phyloP scores from a whole-genome alignment of 2,113 vertebrate genomes.

The Alectura lathami region DNA sequence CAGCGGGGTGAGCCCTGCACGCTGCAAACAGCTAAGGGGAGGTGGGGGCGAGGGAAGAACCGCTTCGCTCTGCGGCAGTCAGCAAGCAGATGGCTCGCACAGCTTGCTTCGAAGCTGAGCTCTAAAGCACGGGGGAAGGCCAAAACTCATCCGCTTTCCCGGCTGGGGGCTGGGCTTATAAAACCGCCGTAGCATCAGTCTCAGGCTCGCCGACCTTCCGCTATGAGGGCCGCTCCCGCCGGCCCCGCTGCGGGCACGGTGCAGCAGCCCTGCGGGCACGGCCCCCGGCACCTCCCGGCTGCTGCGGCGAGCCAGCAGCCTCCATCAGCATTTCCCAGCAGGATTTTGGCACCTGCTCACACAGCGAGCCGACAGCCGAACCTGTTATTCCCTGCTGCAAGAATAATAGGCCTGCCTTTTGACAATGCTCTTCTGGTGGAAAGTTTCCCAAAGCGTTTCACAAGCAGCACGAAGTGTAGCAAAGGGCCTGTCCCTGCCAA shows the following conservation, averaged over 20 bases:
- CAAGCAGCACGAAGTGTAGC: slow-evolving; percentile 30
- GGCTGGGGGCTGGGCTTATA: neutral
- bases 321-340: slow-evolving; percentile 48
- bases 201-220: neutral
- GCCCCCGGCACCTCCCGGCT: slow-evolving; percentile 16
- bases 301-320: slow-evolving; percentile 55
- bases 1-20: neutral
- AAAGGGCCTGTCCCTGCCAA: slow-evolving; percentile 44
- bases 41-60: neutral
- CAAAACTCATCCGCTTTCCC: neutral
- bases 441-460: slow-evolving; percentile 61
- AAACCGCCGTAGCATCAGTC: neutral
- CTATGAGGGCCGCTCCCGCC: neutral
- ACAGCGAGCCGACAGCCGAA: slow-evolving; percentile 29
- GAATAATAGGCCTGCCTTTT: slow-evolving; percentile 45
- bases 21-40: slow-evolving; percentile 36
- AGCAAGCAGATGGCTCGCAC: slow-evolving; percentile 60
- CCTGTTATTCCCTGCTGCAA: slow-evolving; percentile 51
- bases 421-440: slow-evolving; percentile 50
- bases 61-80: neutral
- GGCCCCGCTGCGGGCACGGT: neutral
- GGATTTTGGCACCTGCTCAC: slow-evolving; percentile 59
- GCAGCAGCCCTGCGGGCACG: neutral
- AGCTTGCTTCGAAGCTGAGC: slow-evolving; percentile 26
- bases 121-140: neutral